Conservation (phyloP, 1,140 invertebrate species). For the Monomorium pharaonis region DNA sequence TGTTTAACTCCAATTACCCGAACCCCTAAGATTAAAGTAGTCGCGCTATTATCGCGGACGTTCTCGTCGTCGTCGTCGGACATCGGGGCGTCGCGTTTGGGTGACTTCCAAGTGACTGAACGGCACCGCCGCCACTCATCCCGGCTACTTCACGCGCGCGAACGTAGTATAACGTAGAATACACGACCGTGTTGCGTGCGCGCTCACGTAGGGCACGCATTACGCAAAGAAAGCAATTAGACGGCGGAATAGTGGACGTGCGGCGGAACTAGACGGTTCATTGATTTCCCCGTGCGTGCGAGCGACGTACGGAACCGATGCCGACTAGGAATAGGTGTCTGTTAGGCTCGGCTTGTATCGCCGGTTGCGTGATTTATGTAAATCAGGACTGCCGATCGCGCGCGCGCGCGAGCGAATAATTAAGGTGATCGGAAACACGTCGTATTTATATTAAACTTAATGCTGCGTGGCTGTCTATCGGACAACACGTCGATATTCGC, state of each 20-base stretch:
- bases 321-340: neutral
- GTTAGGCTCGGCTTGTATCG: neutral
- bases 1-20: slow-evolving; percentile 70
- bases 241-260: slow-evolving; percentile 15
- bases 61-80: neutral
- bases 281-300: slow-evolving; percentile 28
- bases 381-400: neutral
- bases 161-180: too few relatives aligned
- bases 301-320: neutral
- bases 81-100: slow-evolving; percentile 23
- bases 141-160: slow-evolving; percentile 15
- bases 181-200: neutral
- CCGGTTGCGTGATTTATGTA: slow-evolving; percentile 25
- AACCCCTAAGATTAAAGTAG: slow-evolving; percentile 64
- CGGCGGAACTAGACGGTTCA: slow-evolving; percentile 48
- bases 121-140: slow-evolving; percentile 11
- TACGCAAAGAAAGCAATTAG: slow-evolving; percentile 52
- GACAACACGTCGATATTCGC: neutral
- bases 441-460: neutral
- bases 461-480: neutral
- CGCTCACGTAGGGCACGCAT: slow-evolving; percentile 29
- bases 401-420: slow-evolving; percentile 18
- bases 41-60: slow-evolving; percentile 62
- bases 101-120: slow-evolving; percentile 38
- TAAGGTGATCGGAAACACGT: neutral